Base-by-base conservation (phyloP, 2,888 invertebrate species). In the Leucozona laternaria region DNA sequence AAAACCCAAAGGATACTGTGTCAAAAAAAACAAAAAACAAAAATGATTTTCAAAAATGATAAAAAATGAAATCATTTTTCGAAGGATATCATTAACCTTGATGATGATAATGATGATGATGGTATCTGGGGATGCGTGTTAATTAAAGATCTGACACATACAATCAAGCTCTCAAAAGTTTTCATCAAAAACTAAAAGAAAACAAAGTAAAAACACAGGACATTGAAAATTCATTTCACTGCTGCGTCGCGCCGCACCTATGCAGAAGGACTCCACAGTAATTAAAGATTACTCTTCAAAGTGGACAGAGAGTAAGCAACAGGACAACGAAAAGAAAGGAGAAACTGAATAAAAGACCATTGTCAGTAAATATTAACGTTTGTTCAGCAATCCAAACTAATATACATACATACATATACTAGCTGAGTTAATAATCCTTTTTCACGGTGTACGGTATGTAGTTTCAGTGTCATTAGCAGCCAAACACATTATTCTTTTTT, bases 51-150 rank as follows among this genome's bases (percentile, higher is more conserved):
- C 15, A n/a, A 62, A 25, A 20, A 43, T 62, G 62, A 43, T 13
- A 66, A 48, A 48, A 48, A 48, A 34, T 66, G 66, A 66, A 66
- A 66, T 48, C 48, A 48, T 48, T 68, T 34, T 68, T 40, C 22
- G 17, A 53, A 37, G 68, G 68, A 68, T 53, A 68, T 37, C 15
- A 68, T 53, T 37, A 68, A 25, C 68, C 53, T 53, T 68, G 22
- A 53, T 58, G 25, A 31, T 37, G 48, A 45, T 10, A 17, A 48
- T 64, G 64, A 34, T 22, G 60, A 31, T 40, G 20, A 11, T 34
- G 37, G 68, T 62, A 17, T 60, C 70, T 71, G 45, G 57, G 62
- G 75, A 75, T 70, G 75, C 37, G 11, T 34, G 57, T 81, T 40
- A 45, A 60, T n/a, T 58, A 25, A 71, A 60, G 34, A 34, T 43